Conservation (phyloP, 2,888 invertebrate species). For the Dastarcus helophoroides region DNA sequence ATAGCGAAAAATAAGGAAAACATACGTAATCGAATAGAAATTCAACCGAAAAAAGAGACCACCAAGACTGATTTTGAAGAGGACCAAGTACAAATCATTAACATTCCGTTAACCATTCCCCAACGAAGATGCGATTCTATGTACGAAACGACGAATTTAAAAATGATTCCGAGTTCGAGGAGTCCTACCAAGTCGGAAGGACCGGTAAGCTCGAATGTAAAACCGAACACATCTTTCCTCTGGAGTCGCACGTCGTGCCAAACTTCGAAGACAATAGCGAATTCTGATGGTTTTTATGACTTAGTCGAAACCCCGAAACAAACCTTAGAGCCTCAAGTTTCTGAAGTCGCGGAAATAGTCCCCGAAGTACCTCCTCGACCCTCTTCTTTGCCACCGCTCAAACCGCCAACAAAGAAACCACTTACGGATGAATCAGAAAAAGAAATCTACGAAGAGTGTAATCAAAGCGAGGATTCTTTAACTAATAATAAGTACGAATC, state of each 20-base stretch:
- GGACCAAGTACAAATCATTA: constrained; percentile 25
- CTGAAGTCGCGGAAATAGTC: constrained; percentile 6
- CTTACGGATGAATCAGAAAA: constrained; percentile 9
- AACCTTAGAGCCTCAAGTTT: constrained; percentile 22
- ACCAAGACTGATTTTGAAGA: constrained; percentile 11
- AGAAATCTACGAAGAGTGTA: constrained; percentile 25
- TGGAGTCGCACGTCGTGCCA: constrained; percentile 38
- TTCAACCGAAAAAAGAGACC: not conserved
- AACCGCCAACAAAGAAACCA: constrained; percentile 8
- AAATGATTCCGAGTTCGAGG: constrained; percentile 6
- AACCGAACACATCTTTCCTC: constrained; percentile 56
- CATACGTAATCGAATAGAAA: too few species aligned
- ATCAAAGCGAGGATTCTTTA: constrained; percentile 6
- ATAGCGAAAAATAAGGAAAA: constrained; percentile 26
- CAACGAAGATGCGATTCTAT: constrained; percentile 27
- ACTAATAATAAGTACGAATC: too few species aligned
- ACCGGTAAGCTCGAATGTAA: constrained; percentile 17
- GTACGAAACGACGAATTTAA: constrained; percentile 24
- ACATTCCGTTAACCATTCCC: constrained; percentile 25
- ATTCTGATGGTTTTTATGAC: constrained; percentile 3
- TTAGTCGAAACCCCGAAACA: constrained; percentile 15
- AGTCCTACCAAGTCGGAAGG: not conserved
- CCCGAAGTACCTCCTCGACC: constrained; percentile 16
- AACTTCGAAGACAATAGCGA: constrained; percentile 2
- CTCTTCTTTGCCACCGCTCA: constrained; percentile 3